phyloP scores from a whole-genome alignment of 2,888 invertebrate genomes.

The Caradrina clavipalpis region DNA sequence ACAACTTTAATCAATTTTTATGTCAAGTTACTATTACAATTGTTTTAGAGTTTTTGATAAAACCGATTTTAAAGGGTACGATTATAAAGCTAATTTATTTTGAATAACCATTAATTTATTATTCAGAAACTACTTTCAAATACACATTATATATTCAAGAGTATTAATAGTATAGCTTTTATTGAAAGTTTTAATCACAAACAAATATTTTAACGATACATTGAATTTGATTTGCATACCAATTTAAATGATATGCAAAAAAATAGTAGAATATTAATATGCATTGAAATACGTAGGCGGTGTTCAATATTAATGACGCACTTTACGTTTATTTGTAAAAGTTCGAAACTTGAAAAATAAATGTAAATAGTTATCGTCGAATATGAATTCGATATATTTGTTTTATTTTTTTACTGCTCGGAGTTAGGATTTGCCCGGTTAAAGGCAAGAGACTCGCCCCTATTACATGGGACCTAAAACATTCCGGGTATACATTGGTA shows the following conservation, averaged over 20 bases:
- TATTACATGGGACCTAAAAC: too few species aligned
- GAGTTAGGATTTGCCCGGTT: too few species aligned
- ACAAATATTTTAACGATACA: not conserved
- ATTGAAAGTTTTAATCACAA: slow-evolving; percentile 24
- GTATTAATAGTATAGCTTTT: slow-evolving; percentile 12
- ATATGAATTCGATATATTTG: not conserved
- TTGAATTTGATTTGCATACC: slow-evolving; percentile 15
- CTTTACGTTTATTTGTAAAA: slow-evolving; percentile 11
- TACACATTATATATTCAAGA: not conserved
- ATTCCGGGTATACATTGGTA: too few species aligned
- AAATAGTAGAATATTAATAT: not conserved
- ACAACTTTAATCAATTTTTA: too few species aligned
- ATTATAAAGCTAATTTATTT: too few species aligned
- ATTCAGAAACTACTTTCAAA: not conserved
- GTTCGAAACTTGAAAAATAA: not conserved
- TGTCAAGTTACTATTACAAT: too few species aligned
- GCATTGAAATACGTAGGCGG: slow-evolving; percentile 1
- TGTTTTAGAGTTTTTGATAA: too few species aligned
- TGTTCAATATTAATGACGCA: slow-evolving; percentile 28
- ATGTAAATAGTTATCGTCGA: not conserved
- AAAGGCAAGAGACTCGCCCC: too few species aligned
- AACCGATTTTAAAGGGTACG: too few species aligned
- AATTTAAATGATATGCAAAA: slow-evolving; percentile 11
- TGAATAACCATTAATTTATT: not conserved
- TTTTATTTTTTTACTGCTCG: not conserved